A percentile compares a stretch with the other conserved stretches of the same genome.
phyloP scores from a whole-genome alignment of 2,113 vertebrate species.

The Gadus chalcogrammus region DNA sequence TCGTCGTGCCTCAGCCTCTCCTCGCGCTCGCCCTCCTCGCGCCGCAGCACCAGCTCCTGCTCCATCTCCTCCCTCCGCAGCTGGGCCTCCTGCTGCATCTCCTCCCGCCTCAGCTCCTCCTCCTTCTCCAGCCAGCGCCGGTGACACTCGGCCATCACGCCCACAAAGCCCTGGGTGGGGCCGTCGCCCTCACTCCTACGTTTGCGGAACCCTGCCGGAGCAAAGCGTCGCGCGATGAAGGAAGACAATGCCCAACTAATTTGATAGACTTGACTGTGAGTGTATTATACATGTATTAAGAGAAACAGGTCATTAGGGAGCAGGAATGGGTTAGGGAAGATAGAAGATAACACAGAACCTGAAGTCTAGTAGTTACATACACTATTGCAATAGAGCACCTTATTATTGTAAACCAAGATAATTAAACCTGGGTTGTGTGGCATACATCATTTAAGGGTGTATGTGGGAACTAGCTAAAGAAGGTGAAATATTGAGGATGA shows the following conservation, averaged over 20 bases:
- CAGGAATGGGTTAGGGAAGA: no score
- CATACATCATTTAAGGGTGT: no score
- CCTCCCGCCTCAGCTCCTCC: constrained; percentile 8
- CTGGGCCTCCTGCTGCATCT: constrained; percentile 1
- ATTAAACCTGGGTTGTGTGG: no score
- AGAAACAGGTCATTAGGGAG: no score
- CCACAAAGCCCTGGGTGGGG: background rate
- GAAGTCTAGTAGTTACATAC: no score
- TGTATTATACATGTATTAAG: no score
- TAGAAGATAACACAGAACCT: no score
- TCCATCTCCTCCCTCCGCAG: constrained; percentile 8
- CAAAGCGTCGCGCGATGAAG: background rate
- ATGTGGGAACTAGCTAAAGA: no score
- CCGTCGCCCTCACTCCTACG: background rate
- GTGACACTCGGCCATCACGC: background rate
- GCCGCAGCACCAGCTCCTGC: background rate
- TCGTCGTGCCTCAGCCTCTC: constrained; percentile 3
- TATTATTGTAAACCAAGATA: no score
- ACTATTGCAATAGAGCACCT: no score
- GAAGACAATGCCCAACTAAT: background rate
- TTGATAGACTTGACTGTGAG: no score
- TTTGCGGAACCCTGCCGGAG: background rate
- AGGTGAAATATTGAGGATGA: no score
- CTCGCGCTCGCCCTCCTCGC: constrained; percentile 2
- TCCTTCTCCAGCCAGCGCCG: constrained; percentile 4